Percentiles rank a stretch among this genome's conserved stretches.
Evolutionary conservation across 2,888 invertebrate species (phyloP).

Genomic region (Pecten maximus): DNA sequence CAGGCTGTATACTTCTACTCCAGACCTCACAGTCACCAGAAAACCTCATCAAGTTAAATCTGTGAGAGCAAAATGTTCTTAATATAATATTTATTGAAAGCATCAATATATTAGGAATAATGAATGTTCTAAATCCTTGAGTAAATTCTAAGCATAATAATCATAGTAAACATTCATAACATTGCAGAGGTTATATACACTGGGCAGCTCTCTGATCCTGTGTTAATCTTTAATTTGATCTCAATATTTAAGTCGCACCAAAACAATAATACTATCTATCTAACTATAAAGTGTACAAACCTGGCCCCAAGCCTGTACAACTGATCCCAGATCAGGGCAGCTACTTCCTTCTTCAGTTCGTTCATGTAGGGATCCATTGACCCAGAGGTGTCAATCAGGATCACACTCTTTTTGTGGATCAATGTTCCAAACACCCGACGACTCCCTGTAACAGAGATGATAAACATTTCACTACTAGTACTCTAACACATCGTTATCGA

Average conservation of each 20-base stretch:
- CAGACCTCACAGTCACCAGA: conserved; percentile 79
- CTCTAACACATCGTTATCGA: no score
- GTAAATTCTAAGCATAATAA: no score
- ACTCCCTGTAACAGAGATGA: conserved; percentile 72
- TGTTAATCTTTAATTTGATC: no score
- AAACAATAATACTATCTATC: no score
- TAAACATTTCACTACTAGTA: no score
- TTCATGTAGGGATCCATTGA: conserved; percentile 82
- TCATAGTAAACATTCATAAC: no score
- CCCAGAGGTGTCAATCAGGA: conserved; percentile 82
- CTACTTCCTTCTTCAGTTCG: conserved; percentile 81
- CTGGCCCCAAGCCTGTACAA: conserved; percentile 76
- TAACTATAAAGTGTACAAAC: conserved; percentile 73
- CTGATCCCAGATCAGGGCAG: conserved; percentile 82
- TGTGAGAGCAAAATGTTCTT: conserved; percentile 75
- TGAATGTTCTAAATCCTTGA: no score
- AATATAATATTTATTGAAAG: no score
- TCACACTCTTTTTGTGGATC: conserved; percentile 78
- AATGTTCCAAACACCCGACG: conserved; percentile 81
- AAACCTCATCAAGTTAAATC: conserved; percentile 82
- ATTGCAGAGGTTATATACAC: no score
- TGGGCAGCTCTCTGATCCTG: no score
- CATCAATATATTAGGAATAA: no score
- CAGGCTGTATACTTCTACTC: conserved; percentile 73
- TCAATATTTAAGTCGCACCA: no score